Conservation (phyloP, 2,888 invertebrate species). For the Rhaphigaster nebulosa region DNA sequence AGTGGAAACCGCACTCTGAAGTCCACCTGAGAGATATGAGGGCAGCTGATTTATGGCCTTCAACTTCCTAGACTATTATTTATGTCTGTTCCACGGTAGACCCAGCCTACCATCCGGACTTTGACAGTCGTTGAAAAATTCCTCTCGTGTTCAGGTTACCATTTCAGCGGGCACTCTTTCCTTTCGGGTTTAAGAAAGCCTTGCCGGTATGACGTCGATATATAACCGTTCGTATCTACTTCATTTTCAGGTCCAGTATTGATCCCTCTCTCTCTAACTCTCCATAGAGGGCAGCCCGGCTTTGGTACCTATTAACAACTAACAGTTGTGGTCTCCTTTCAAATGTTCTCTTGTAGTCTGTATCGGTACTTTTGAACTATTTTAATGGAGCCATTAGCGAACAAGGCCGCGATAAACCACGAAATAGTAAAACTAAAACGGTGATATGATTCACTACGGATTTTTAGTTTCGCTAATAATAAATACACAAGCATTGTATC, state of each 20-base stretch:
- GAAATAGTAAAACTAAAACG: not conserved
- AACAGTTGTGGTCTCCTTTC: not conserved
- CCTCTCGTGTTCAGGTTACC: conserved; percentile 24
- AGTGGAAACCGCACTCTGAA: not conserved
- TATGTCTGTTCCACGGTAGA: conserved; percentile 31
- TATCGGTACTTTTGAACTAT: not conserved
- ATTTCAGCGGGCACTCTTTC: conserved; percentile 17
- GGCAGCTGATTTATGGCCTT: conserved; percentile 9
- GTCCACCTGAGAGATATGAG: not conserved
- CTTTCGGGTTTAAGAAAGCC: conserved; percentile 21
- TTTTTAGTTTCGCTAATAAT: not conserved
- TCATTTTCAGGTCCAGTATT: conserved; percentile 30
- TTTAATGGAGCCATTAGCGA: not conserved
- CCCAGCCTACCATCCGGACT: conserved; percentile 21
- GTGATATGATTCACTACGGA: not conserved
- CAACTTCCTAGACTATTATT: conserved; percentile 38
- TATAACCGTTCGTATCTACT: not conserved
- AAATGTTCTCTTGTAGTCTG: not conserved
- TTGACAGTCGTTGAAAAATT: conserved; percentile 46
- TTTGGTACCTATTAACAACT: not conserved
- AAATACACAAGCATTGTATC: not conserved
- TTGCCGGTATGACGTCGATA: conserved; percentile 33
- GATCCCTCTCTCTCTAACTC: not conserved
- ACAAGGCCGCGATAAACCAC: not conserved
- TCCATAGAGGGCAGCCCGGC: not conserved